Evolutionary conservation across 2,888 invertebrate species (phyloP).

Genomic region (Heliconius charithonia): DNA sequence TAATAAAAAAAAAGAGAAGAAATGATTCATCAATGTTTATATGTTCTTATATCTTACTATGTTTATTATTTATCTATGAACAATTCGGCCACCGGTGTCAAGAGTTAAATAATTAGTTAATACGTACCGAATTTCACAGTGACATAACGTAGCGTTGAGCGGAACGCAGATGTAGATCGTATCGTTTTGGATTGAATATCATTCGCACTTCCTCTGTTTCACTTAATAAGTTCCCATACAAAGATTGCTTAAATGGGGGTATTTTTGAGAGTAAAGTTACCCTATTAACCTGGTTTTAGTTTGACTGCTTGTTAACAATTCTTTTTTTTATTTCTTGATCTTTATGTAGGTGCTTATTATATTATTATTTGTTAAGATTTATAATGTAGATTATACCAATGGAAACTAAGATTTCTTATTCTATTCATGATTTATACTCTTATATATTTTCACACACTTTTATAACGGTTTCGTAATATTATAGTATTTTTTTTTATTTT

Average conservation of each 20-base stretch:
- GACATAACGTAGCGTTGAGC: conserved; percentile 39
- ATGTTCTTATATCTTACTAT: neutral
- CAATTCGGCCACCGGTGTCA: conserved; percentile 39
- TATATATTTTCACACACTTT: neutral
- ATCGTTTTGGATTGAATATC: conserved; percentile 62
- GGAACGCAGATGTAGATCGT: conserved; percentile 36
- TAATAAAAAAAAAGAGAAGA: neutral
- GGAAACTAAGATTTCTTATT: neutral
- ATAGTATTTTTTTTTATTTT: neutral
- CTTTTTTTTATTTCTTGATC: conserved; percentile 11
- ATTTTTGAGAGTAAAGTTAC: conserved; percentile 20
- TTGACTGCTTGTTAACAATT: conserved; percentile 20
- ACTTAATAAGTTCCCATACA: conserved; percentile 67
- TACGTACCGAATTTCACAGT: conserved; percentile 37
- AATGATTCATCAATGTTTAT: neutral
- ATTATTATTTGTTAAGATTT: neutral
- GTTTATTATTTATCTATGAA: neutral
- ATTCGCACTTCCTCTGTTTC: conserved; percentile 69
- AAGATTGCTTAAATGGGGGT: conserved; percentile 42
- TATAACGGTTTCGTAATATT: neutral
- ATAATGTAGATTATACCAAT: neutral
- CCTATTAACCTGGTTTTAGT: conserved; percentile 15
- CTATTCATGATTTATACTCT: neutral
- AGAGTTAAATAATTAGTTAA: conserved; percentile 42
- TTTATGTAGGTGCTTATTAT: neutral